Evolutionary conservation across 1,140 invertebrate species (phyloP).

Genomic region (Colletes gigas): DNA sequence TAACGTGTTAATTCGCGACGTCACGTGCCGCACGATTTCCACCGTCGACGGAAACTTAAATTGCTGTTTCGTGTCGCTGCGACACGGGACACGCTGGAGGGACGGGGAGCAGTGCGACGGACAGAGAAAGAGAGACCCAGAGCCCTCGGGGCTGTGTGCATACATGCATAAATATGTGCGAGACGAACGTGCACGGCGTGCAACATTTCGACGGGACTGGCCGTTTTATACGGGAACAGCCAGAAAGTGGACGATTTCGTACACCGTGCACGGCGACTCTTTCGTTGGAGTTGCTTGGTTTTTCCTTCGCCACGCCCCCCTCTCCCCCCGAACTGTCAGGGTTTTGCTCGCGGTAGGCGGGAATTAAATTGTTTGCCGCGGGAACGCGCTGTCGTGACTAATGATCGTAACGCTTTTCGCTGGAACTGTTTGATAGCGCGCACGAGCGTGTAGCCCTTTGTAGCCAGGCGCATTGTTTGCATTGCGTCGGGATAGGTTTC

Average conservation of each 20-base stretch:
- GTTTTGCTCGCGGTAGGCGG: not conserved
- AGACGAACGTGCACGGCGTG: constrained; percentile 29
- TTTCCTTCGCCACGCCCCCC: constrained; percentile 1
- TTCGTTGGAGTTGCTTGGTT: constrained; percentile 21
- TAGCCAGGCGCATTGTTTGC: not conserved
- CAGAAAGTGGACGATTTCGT: constrained; percentile 36
- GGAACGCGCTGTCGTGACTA: not conserved
- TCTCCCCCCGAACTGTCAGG: too few relatives aligned
- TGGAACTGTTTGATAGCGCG: not conserved
- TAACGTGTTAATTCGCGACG: constrained; percentile 75
- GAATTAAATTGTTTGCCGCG: constrained; percentile 13
- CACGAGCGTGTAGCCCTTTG: not conserved
- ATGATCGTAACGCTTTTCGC: constrained; percentile 2
- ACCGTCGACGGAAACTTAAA: constrained; percentile 73
- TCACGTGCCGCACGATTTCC: constrained; percentile 69
- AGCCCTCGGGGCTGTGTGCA: constrained; percentile 19
- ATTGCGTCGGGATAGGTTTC: too few relatives aligned
- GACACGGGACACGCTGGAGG: not conserved
- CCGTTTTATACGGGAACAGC: not conserved
- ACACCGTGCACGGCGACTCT: constrained; percentile 18
- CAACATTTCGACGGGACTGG: constrained; percentile 29
- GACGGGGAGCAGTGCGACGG: not conserved
- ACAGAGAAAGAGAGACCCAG: not conserved
- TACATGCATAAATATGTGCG: constrained; percentile 44
- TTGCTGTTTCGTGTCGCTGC: constrained; percentile 74